These are phyloP conservation scores for Hippocampus guttulatus DNA, from an alignment of 2,113 vertebrate species.

Conservation along the genomic window DNA sequence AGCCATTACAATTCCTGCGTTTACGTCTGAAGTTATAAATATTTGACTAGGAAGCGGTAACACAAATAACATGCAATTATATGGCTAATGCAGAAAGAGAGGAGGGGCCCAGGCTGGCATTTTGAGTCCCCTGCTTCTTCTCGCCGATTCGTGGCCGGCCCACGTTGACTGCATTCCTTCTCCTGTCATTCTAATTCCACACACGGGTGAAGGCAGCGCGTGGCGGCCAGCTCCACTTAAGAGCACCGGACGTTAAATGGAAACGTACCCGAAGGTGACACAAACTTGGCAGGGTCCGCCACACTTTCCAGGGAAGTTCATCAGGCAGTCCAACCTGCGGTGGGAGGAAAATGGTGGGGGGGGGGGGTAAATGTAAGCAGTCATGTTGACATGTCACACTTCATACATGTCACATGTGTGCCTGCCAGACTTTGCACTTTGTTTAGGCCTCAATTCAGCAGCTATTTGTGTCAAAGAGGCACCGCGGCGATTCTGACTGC, in stretches of 20 bases:
- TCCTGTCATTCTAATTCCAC: conserved; percentile 54
- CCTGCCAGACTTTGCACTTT: conserved; percentile 49
- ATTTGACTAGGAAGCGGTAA: background rate
- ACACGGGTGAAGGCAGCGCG: conserved; percentile 37
- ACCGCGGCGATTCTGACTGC: conserved; percentile 17
- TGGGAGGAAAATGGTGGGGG: background rate
- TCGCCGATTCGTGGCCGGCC: background rate
- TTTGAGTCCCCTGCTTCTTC: conserved; percentile 39
- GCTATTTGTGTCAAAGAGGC: conserved; percentile 46
- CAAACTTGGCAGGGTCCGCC: conserved; percentile 61
- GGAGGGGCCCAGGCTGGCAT: conserved; percentile 3
- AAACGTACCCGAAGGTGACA: conserved; percentile 72
- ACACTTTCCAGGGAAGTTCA: conserved; percentile 71
- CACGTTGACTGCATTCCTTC: conserved; percentile 37
- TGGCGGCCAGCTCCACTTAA: conserved; percentile 60
- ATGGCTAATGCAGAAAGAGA: background rate
- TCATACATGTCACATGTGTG: conserved; percentile 56
- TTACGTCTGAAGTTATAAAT: background rate
- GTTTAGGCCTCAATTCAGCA: conserved; percentile 57
- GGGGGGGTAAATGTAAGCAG: conserved; percentile 58
- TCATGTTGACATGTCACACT: conserved; percentile 67
- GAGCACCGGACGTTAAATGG: conserved; percentile 59
- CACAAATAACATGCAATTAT: conserved; percentile 5
- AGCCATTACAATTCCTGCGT: conserved; percentile 1
- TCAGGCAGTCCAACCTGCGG: conserved; percentile 53